phyloP scores from a whole-genome alignment of 2,888 invertebrate genomes.

The Magallana nippona region DNA sequence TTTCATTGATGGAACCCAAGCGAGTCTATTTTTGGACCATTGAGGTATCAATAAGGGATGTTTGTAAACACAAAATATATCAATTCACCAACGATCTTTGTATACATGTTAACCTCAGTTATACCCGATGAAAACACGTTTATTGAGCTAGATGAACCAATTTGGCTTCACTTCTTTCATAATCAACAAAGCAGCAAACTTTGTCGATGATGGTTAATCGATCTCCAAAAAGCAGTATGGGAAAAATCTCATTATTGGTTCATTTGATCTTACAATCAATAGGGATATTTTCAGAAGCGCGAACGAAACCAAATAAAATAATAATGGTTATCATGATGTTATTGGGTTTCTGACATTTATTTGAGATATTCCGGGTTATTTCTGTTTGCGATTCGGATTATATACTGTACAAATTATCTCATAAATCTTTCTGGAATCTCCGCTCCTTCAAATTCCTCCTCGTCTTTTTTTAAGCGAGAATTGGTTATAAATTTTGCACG shows the following conservation, averaged over 20 bases:
- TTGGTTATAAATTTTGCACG: too few species aligned
- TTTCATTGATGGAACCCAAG: conserved; percentile 7
- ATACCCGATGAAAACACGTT: too few species aligned
- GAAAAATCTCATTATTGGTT: too few species aligned
- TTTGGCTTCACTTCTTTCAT: background rate
- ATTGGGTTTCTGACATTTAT: conserved; percentile 27
- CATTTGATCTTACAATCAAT: background rate
- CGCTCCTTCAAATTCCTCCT: background rate
- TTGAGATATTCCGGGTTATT: conserved; percentile 1
- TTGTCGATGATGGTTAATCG: background rate
- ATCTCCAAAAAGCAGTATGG: background rate
- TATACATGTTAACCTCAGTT: too few species aligned
- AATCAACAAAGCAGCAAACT: too few species aligned
- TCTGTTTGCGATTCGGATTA: conserved; percentile 19
- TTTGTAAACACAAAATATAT: conserved; percentile 9
- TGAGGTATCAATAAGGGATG: background rate
- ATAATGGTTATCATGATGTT: background rate
- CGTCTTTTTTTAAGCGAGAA: too few species aligned
- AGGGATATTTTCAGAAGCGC: background rate
- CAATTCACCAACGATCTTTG: too few species aligned
- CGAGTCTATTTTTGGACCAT: conserved; percentile 6
- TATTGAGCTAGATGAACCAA: background rate
- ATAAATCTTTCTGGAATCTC: background rate
- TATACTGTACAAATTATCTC: background rate
- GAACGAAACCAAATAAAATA: background rate